Evolutionary conservation across 2,113 vertebrate species (phyloP).

Genomic region (Myocastor coypus): DNA sequence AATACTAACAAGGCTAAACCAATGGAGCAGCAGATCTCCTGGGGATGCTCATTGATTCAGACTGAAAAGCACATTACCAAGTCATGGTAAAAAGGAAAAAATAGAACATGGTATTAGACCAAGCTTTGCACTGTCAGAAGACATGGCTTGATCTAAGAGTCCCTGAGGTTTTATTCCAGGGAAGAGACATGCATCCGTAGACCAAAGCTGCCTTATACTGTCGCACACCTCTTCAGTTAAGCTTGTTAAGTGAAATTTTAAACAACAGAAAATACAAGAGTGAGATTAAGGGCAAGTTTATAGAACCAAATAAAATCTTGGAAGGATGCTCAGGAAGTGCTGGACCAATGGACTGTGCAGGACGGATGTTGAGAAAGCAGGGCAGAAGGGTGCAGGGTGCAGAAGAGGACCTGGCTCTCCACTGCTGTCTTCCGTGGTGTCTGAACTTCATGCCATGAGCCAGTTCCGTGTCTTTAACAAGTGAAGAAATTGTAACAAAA

Average conservation of each 20-base stretch:
- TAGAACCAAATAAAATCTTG: not conserved
- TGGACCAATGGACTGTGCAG: not conserved
- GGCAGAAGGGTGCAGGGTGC: accelerated
- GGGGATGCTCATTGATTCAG: not conserved
- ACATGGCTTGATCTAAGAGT: not conserved
- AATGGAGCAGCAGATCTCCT: not conserved
- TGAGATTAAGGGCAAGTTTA: not conserved
- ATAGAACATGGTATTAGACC: too few relatives aligned
- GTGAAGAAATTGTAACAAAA: not conserved
- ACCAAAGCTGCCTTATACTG: not conserved
- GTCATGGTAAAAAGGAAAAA: not conserved
- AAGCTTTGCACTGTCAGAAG: not conserved
- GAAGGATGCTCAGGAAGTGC: not conserved
- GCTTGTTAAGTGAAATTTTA: not conserved
- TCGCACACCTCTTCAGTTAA: not conserved
- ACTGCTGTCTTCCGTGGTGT: accelerated
- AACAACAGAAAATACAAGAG: not conserved
- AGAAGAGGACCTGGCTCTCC: not conserved
- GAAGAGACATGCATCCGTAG: not conserved
- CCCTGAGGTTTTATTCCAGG: not conserved
- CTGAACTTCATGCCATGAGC: not conserved
- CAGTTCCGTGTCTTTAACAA: not conserved
- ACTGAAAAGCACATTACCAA: not conserved
- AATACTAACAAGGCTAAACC: not conserved
- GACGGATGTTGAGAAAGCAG: not conserved